phyloP scores from a whole-genome alignment of 1,140 invertebrate genomes.

The Nebria ingens region DNA sequence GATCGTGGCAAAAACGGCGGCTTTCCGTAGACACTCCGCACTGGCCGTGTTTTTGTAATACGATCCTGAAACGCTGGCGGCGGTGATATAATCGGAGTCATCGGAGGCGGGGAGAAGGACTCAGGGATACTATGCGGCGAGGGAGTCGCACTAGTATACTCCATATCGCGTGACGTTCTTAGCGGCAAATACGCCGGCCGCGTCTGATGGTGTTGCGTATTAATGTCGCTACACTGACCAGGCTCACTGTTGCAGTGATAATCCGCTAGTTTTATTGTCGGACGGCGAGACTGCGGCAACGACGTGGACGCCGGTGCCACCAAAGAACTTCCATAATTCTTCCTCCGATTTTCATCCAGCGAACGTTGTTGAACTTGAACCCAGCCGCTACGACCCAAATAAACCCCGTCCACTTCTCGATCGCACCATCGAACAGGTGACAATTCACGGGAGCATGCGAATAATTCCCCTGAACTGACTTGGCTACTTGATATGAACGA shows the following conservation, averaged over 20 bases:
- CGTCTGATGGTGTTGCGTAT: constrained; percentile 23
- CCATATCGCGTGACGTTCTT: constrained; percentile 29
- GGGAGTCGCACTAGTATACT: constrained; percentile 30
- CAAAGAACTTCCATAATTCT: constrained; percentile 28
- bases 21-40: constrained; percentile 33
- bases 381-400: constrained; percentile 45
- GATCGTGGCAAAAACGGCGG: constrained; percentile 42
- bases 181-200: constrained; percentile 24
- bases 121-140: constrained; percentile 38
- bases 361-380: constrained; percentile 49
- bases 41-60: constrained; percentile 25
- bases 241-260: constrained; percentile 48
- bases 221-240: constrained; percentile 34
- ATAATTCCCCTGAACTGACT: constrained; percentile 36
- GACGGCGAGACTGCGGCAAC: constrained; percentile 31
- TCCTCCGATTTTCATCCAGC: constrained; percentile 40
- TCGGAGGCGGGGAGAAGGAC: constrained; percentile 41
- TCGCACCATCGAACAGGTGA: constrained; percentile 51
- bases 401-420: constrained; percentile 46
- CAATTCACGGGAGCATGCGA: constrained; percentile 38
- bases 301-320: constrained; percentile 24
- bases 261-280: constrained; percentile 41
- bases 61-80: constrained; percentile 49
- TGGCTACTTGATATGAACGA: constrained; percentile 29
- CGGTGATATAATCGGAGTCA: constrained; percentile 50